Base-by-base conservation (phyloP, 2,888 invertebrate genomes). In the Cetonia aurata region DNA sequence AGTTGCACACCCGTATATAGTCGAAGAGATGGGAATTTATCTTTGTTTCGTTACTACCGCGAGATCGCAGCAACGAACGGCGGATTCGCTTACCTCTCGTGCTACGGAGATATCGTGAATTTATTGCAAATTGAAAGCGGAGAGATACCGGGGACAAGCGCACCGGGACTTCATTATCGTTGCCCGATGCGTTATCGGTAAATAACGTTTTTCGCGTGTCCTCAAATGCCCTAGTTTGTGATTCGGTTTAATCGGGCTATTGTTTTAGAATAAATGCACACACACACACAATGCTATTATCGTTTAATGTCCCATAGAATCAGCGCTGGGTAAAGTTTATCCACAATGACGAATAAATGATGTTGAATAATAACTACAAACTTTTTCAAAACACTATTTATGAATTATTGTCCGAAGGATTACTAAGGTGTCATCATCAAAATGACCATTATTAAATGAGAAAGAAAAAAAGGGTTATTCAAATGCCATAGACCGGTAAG, bases 111-210 rank as follows among this genome's bases (percentile, higher is more conserved):
- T 62, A 62, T 62, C 48, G 48, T 48, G 10, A 62, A 62, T 62
- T 62, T 62, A 62, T 62, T 62, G 62, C 62, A 62, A 62, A 62
- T 62, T 62, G 62, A 62, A 62, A 62, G 50, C 50, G 41, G 13
- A 41, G 41, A 57, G 37, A 57, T 31, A 57, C 41, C 57, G 57
- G 10, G 57, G 41, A 42, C 41, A 25, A 25, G 25, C 25, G 25
- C 25, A 25, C 25, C 25, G 10, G 57, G 41, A 42, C 41, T 42
- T 57, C 57, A 57, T 57, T 57, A 57, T 57, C 57, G 57, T 42
- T 57, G 37, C 33, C 57, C 17, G 57, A 19, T 6, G 17, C 33
- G 33, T 57, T 57, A 41, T 42, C 42, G 42, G 57, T 42, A 57
- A 41, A 57, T 42, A 31, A 17, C 42, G 6, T 17, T 17, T 42